A percentile compares a stretch with the other conserved stretches of the same genome.
These are phyloP conservation scores for Colletes gigas DNA, from an alignment of 1,140 invertebrate genomes.

Conservation along the genomic window DNA sequence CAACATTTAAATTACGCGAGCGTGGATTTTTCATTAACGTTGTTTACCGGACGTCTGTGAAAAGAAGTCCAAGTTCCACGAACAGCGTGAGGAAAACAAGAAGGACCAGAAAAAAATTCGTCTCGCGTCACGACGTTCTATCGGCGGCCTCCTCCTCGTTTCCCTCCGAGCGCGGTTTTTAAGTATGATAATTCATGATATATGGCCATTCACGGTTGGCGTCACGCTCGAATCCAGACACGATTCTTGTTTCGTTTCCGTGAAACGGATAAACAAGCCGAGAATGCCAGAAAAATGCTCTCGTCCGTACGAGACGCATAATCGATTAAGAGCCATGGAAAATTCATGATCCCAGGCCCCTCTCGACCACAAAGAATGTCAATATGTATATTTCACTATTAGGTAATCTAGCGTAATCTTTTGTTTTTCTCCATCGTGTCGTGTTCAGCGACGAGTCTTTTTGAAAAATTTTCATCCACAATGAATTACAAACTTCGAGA, in stretches of 20 bases:
- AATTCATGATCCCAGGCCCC: conserved; percentile 1
- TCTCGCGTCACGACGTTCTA: conserved; percentile 16
- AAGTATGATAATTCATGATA: conserved; percentile 65
- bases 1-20: background rate
- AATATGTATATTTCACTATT: background rate
- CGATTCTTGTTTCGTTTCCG: conserved; percentile 33
- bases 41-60: background rate
- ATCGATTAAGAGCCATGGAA: conserved; percentile 50
- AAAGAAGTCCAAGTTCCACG: background rate
- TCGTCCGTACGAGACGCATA: conserved; percentile 33
- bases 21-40: background rate
- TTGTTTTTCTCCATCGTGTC: too few species aligned
- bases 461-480: too few species aligned
- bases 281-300: conserved; percentile 48
- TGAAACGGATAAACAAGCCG: conserved; percentile 36
- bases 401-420: background rate
- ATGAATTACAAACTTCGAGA: too few species aligned
- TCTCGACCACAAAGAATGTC: background rate
- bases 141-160: background rate
- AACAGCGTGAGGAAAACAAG: background rate
- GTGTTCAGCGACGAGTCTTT: too few species aligned
- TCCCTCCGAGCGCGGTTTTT: conserved; percentile 24
- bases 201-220: conserved; percentile 13
- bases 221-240: conserved; percentile 42
- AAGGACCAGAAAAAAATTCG: conserved; percentile 40